Conservation (phyloP, 2,888 invertebrate genomes). For the Anarsia innoxiella region DNA sequence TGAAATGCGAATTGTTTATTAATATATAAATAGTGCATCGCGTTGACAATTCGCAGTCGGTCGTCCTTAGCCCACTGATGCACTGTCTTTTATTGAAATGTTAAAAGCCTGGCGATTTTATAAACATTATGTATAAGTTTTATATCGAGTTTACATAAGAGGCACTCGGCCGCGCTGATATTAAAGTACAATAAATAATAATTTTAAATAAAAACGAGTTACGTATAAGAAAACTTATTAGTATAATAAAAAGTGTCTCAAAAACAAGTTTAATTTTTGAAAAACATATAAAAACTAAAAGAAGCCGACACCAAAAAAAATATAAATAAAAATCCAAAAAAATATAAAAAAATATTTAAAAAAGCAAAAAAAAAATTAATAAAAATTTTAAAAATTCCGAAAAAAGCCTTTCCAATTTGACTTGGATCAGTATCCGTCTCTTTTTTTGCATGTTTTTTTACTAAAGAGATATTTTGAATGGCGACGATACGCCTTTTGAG, state of each 20-base stretch:
- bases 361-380: conserved; percentile 33
- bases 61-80: conserved; percentile 24
- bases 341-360: conserved; percentile 32
- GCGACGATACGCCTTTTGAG: conserved; percentile 25
- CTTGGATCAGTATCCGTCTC: conserved; percentile 36
- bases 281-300: conserved; percentile 41
- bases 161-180: conserved; percentile 56
- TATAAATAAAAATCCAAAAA: conserved; percentile 38
- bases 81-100: conserved; percentile 28
- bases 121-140: conserved; percentile 59
- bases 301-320: conserved; percentile 36
- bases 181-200: conserved; percentile 70
- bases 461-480: conserved; percentile 17
- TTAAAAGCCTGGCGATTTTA: conserved; percentile 44
- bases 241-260: conserved; percentile 55
- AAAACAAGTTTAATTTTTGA: conserved; percentile 55
- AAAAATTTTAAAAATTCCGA: conserved; percentile 32
- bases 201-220: conserved; percentile 44
- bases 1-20: too few species aligned
- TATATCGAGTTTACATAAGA: conserved; percentile 65
- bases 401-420: conserved; percentile 41
- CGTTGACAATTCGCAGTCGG: conserved; percentile 21
- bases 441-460: conserved; percentile 35
- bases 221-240: conserved; percentile 65
- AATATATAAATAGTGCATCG: too few species aligned